Base-by-base conservation (phyloP, 2,888 invertebrate genomes). In the Leptogaster cylindrica region DNA sequence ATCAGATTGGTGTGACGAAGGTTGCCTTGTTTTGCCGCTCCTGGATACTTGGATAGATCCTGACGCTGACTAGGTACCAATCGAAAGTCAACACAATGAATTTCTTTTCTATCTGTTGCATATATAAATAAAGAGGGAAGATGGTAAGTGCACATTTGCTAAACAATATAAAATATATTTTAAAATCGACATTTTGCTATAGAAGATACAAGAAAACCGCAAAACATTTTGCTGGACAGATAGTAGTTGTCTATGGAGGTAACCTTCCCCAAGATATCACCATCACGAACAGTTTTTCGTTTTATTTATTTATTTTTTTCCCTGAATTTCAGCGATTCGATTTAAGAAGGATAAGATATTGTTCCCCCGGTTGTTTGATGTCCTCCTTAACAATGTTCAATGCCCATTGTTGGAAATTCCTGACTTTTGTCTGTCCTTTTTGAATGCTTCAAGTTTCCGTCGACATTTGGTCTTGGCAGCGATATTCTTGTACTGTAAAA, bases 301-400 rank as follows among this genome's bases (percentile, higher is more conserved):
- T n/a, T n/a, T n/a, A n/a, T 16, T 44, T 23, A 18, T 63, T 44
- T 20, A 18, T 12, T 44, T 63, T 27, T 28, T 44, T 63, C 27
- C 12, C 44, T 46, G 28, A 41, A 28, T 28, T 46, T 63, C 27
- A 44, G 63, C 46, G 41, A 44, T 66, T 55, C 66, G 66, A 66
- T 66, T 66, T 66, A 55, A 66, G 46, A 44, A 66, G 66, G 66
- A 66, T 66, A 66, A 66, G 66, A 66, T 55, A 66, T 66, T 55
- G 66, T 66, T 66, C 55, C 52, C 44, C 28, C 44, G 41, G 66
- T 66, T 66, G 66, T 66, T 66, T 66, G 66, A 66, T 66, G 66
- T 66, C 55, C 66, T 65, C 66, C 55, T 66, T 66, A 66, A 66
- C 66, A 66, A 66, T 66, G 66, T 66, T 52, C 55, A 66, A 66